Conservation (phyloP, 2,797 vertebrate species). For the Chelon auratus region DNA sequence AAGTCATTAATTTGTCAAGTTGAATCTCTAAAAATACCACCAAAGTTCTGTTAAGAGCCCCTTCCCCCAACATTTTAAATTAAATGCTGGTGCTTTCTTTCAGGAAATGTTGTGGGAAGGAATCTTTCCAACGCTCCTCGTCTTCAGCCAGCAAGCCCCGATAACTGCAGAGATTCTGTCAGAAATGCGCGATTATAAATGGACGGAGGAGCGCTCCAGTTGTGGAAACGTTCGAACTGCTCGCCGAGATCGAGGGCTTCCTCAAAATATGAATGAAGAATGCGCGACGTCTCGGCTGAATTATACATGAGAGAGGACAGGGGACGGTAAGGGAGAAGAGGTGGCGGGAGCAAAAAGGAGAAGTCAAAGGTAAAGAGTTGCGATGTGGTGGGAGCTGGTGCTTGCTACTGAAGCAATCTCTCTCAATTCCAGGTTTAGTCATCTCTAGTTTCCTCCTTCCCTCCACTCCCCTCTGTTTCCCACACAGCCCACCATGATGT, state of each 20-base stretch:
- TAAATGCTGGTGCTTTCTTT: constrained; percentile 3
- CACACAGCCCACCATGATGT: not conserved
- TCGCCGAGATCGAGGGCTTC: not conserved
- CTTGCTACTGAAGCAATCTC: constrained; percentile 8
- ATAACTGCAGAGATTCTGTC: not conserved
- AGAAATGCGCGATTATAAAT: not conserved
- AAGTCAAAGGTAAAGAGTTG: not conserved
- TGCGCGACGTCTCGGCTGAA: not conserved
- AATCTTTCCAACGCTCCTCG: not conserved
- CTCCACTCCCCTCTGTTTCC: constrained; percentile 9
- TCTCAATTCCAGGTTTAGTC: constrained; percentile 39
- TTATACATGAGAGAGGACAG: constrained; percentile 1
- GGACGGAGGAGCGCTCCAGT: not conserved
- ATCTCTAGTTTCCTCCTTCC: constrained; percentile 37
- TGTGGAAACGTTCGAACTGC: not conserved
- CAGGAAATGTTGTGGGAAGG: constrained; percentile 1
- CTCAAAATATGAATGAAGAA: not conserved
- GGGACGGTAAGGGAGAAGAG: not conserved
- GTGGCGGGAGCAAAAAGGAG: too few relatives aligned
- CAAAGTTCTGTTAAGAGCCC: too few relatives aligned
- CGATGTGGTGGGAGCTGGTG: constrained; percentile 28
- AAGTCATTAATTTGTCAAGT: not conserved
- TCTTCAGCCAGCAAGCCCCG: not conserved
- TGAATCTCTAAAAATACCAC: not conserved
- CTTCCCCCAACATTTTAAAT: not conserved